Conservation (phyloP, 2,113 vertebrate species). For the Brachypteracias leptosomus region DNA sequence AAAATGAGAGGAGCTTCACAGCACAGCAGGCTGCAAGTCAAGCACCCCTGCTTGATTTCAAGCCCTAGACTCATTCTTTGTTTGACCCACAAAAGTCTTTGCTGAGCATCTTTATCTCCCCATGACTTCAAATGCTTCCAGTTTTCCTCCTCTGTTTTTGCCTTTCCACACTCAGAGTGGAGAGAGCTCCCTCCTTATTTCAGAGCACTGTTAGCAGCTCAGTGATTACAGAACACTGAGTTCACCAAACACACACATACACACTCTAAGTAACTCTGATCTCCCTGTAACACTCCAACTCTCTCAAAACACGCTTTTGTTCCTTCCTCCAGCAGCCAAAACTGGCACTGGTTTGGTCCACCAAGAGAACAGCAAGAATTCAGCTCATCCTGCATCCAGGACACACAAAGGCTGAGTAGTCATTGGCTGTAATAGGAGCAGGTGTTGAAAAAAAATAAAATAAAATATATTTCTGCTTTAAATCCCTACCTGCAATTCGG, state of each 20-base stretch:
- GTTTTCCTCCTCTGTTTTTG: neutral
- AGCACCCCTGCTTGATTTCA: neutral
- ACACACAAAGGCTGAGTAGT: too few species aligned
- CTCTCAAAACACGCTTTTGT: neutral
- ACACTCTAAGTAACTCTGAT: neutral
- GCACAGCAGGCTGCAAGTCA: neutral
- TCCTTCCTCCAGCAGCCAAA: neutral
- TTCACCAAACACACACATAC: neutral
- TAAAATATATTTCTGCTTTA: neutral
- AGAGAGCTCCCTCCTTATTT: neutral
- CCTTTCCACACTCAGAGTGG: neutral
- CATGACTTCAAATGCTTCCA: neutral
- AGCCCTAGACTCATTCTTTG: neutral
- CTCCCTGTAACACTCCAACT: neutral
- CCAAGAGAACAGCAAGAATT: neutral
- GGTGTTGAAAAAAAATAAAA: neutral
- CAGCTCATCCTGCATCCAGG: neutral
- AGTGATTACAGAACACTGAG: neutral
- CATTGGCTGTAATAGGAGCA: neutral
- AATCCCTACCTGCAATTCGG: neutral
- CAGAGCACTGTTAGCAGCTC: neutral
- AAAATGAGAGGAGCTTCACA: neutral
- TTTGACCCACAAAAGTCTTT: neutral
- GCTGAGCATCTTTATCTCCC: neutral
- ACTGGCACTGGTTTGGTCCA: accelerated